phyloP scores from a whole-genome alignment of 2,888 invertebrate genomes.

The Eristalinus sepulchralis region DNA sequence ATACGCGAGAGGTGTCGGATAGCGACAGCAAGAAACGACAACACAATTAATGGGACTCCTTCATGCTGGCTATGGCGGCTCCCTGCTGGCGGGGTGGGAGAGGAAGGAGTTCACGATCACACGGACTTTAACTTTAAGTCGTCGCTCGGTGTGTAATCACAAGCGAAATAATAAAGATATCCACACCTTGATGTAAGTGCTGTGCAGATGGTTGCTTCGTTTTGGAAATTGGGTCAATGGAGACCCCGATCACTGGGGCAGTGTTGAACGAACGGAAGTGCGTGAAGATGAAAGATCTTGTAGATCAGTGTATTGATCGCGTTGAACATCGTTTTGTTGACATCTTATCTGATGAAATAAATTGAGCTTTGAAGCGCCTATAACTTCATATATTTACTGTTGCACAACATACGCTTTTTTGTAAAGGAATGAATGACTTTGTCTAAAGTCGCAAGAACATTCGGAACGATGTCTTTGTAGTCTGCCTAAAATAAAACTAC shows the following conservation, averaged over 20 bases:
- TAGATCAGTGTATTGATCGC: not conserved
- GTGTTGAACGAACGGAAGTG: not conserved
- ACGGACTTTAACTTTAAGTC: not conserved
- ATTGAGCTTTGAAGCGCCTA: no score
- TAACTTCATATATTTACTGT: no score
- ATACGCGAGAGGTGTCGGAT: not conserved
- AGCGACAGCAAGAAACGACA: not conserved
- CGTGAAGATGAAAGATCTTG: not conserved
- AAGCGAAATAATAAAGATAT: conserved; percentile 51
- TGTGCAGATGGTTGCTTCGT: conserved; percentile 42
- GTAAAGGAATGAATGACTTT: no score
- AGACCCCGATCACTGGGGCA: not conserved
- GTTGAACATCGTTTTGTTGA: no score
- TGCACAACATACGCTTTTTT: no score
- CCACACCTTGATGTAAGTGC: conserved; percentile 54
- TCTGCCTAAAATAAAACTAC: no score
- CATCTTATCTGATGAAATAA: no score
- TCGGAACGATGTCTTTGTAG: no score
- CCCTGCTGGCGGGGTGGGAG: not conserved
- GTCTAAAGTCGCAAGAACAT: no score
- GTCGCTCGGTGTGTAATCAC: not conserved
- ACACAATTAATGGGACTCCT: not conserved
- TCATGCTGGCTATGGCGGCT: not conserved
- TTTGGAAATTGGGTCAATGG: conserved; percentile 50
- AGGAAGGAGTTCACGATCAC: not conserved